These are phyloP conservation scores for Lucilia sericata DNA, from an alignment of 1,140 invertebrate genomes.

Conservation along the genomic window DNA sequence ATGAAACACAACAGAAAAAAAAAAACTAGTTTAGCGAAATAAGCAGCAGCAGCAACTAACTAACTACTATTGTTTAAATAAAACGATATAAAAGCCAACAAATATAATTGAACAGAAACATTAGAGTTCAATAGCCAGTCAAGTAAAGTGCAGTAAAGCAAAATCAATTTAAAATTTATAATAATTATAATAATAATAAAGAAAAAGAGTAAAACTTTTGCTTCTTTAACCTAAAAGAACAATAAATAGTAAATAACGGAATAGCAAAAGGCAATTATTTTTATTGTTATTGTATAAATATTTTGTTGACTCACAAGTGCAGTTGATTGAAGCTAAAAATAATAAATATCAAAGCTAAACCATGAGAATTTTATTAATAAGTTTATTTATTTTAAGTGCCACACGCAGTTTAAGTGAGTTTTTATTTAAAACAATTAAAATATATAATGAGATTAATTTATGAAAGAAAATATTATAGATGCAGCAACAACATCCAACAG, in stretches of 20 bases:
- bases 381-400: background rate
- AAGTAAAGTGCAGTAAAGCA: background rate
- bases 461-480: background rate
- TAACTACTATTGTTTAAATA: background rate
- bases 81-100: slow-evolving; percentile 3
- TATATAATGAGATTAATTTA: background rate
- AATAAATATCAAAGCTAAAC: background rate
- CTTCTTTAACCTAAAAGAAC: background rate
- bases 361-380: background rate
- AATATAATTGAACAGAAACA: background rate
- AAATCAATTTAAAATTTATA: background rate
- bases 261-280: background rate
- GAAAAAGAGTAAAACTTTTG: too few relatives aligned
- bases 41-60: background rate
- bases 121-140: slow-evolving; percentile 29
- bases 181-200: background rate
- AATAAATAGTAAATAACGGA: background rate
- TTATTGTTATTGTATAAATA: background rate
- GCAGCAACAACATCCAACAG: background rate
- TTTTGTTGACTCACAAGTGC: background rate
- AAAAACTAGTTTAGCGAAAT: background rate
- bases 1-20: background rate
- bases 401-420: background rate
- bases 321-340: background rate
- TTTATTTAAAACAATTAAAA: background rate